Percentiles rank a stretch among this genome's conserved stretches.
phyloP scores from a whole-genome alignment of 1,140 invertebrate species.

The Listronotus oregonensis region DNA sequence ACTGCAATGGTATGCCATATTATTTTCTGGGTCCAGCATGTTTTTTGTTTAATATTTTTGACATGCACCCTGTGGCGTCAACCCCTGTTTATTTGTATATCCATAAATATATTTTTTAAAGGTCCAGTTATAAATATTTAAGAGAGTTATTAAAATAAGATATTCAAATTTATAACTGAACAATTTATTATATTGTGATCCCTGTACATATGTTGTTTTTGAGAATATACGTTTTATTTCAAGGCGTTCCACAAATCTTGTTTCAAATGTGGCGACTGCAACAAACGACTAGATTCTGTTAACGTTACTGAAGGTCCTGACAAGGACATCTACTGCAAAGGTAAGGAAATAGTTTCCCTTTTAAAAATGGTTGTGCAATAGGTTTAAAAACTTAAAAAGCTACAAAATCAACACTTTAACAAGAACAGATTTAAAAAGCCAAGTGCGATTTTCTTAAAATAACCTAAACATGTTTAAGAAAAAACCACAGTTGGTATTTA shows the following conservation, averaged over 20 bases:
- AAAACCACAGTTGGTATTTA: too few species aligned
- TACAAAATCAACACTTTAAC: too few species aligned
- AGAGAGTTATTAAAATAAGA: too few species aligned
- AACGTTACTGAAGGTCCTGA: slow-evolving; percentile 94
- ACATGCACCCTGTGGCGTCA: slow-evolving; percentile 32
- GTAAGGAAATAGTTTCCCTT: slow-evolving; percentile 56
- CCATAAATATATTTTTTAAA: background rate
- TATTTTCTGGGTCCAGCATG: slow-evolving; percentile 25
- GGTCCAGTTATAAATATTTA: background rate
- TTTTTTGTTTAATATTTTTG: slow-evolving; percentile 23
- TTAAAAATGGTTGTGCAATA: too few species aligned
- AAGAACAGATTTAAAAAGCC: too few species aligned
- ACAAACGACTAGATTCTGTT: slow-evolving; percentile 94
- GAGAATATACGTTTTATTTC: slow-evolving; percentile 32
- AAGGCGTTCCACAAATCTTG: slow-evolving; percentile 91
- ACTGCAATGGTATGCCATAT: slow-evolving; percentile 82
- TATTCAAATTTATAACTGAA: too few species aligned
- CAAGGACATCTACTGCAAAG: slow-evolving; percentile 97
- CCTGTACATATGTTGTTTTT: background rate
- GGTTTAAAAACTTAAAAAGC: too few species aligned
- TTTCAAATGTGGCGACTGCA: slow-evolving; percentile 93
- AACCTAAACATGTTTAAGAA: too few species aligned
- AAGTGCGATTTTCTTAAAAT: too few species aligned
- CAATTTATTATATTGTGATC: too few species aligned
- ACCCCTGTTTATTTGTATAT: slow-evolving; percentile 2